Conservation (phyloP, 1,140 invertebrate species). For the Oreohelix idahoensis region DNA sequence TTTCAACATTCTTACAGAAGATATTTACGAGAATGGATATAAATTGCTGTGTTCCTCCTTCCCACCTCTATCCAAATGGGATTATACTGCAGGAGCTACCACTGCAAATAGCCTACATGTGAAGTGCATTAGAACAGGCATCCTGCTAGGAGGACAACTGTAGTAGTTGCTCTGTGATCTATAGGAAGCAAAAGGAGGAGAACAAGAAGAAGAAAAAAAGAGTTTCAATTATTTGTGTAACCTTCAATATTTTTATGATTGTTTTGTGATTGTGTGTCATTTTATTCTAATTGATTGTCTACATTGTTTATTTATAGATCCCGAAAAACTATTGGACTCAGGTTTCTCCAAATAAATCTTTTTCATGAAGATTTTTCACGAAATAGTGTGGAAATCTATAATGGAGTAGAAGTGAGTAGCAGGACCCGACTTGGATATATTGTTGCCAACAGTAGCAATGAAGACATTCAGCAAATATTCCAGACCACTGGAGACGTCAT, state of each 20-base stretch:
- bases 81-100: too few species aligned
- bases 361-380: slow-evolving; percentile 90
- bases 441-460: slow-evolving; percentile 54
- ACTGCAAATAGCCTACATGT: too few species aligned
- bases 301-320: neutral
- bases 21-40: too few species aligned
- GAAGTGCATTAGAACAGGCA: too few species aligned
- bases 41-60: too few species aligned
- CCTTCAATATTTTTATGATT: neutral
- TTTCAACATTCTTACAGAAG: too few species aligned
- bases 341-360: slow-evolving; percentile 91
- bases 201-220: neutral
- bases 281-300: neutral
- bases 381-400: slow-evolving; percentile 90
- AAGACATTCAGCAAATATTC: slow-evolving; percentile 49
- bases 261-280: neutral
- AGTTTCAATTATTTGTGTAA: neutral
- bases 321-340: slow-evolving; percentile 53
- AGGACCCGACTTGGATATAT: slow-evolving; percentile 76
- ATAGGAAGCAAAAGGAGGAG: too few species aligned
- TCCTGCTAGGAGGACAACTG: too few species aligned
- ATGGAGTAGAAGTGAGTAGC: slow-evolving; percentile 93
- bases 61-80: too few species aligned
- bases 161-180: too few species aligned
- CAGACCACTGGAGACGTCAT: slow-evolving; percentile 72